phyloP scores from a whole-genome alignment of 1,140 invertebrate species.

The Chelonus insularis region DNA sequence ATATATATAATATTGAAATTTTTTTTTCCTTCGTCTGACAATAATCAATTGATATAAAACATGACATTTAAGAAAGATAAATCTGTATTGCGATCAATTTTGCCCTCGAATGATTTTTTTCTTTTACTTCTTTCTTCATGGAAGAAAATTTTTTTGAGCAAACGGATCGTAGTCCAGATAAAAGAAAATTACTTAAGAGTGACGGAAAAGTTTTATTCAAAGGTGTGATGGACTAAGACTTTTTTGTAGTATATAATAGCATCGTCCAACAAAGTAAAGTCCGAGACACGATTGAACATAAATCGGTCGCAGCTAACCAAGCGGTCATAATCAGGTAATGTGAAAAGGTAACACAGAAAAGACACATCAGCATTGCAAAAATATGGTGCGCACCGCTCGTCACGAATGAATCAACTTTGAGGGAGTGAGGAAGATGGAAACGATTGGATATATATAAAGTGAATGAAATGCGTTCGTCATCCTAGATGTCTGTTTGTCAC shows the following conservation, averaged over 20 bases:
- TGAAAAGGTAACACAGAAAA: neutral
- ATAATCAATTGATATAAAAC: too few relatives aligned
- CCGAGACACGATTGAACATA: neutral
- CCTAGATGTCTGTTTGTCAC: conserved; percentile 49
- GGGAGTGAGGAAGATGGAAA: neutral
- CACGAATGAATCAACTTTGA: conserved; percentile 31
- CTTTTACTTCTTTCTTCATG: too few relatives aligned
- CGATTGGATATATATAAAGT: conserved; percentile 28
- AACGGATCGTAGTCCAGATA: neutral
- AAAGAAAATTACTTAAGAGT: neutral
- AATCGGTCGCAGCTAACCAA: conserved; percentile 41
- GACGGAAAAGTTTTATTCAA: neutral
- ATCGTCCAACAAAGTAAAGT: conserved; percentile 1
- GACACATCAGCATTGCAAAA: conserved; percentile 40
- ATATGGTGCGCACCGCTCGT: conserved; percentile 41
- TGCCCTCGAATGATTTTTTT: too few relatives aligned
- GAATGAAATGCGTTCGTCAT: conserved; percentile 55
- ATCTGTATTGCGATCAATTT: too few relatives aligned
- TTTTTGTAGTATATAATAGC: neutral
- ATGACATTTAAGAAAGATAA: too few relatives aligned
- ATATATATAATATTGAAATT: too few relatives aligned
- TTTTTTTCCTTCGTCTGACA: conserved; percentile 19
- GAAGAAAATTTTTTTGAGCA: neutral
- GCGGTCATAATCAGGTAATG: conserved; percentile 48
- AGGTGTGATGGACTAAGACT: neutral